Conservation (phyloP, 1,140 invertebrate species). For the Alviniconcha marisindica region DNA sequence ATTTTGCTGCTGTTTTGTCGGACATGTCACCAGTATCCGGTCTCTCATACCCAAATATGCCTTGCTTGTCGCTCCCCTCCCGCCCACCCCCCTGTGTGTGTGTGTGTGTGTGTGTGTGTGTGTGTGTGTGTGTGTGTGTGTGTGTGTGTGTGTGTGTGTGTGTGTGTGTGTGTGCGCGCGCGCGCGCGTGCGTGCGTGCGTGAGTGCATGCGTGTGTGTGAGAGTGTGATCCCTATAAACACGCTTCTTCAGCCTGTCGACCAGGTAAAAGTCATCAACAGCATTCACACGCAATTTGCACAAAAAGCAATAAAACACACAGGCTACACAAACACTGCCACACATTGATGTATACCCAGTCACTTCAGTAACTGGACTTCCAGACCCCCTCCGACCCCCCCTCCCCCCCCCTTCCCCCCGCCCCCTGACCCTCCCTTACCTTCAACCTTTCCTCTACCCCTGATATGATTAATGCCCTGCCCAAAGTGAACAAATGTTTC, state of each 20-base stretch:
- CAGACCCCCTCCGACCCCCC: not conserved
- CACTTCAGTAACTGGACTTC: not conserved
- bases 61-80: too few relatives aligned
- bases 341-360: not conserved
- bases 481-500: slow-evolving; percentile 16
- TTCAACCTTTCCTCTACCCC: not conserved
- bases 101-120: too few relatives aligned
- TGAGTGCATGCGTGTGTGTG: not conserved
- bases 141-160: too few relatives aligned
- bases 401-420: not conserved
- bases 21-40: too few relatives aligned
- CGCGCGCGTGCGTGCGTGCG: not conserved
- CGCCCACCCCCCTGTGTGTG: too few relatives aligned
- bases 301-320: slow-evolving; percentile 14
- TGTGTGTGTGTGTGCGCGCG: too few relatives aligned
- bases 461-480: not conserved
- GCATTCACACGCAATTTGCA: slow-evolving; percentile 22
- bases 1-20: too few relatives aligned
- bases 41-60: too few relatives aligned
- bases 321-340: not conserved
- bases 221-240: not conserved
- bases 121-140: too few relatives aligned
- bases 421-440: not conserved
- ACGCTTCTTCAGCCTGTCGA: too few relatives aligned
- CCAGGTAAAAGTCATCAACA: not conserved